Evolutionary conservation across 2,113 vertebrate species (phyloP).

Genomic region (Sceloporus tristichus): DNA sequence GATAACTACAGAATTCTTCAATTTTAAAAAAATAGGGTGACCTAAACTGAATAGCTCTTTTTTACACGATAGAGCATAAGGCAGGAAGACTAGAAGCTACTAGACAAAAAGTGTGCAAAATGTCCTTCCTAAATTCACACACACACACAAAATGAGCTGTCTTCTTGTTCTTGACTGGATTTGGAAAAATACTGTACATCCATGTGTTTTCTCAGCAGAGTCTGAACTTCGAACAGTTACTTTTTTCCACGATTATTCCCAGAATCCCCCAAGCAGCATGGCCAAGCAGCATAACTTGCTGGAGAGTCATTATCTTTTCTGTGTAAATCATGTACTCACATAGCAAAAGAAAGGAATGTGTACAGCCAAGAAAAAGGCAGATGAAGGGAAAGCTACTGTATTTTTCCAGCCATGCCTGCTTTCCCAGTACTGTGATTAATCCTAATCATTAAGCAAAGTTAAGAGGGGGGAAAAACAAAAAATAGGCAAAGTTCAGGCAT

Average conservation of each 20-base stretch:
- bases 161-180: not conserved
- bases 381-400: not conserved
- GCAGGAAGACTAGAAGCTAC: not conserved
- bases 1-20: too few relatives aligned
- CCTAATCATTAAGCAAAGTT: not conserved
- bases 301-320: not conserved
- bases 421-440: not conserved
- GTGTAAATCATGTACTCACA: not conserved
- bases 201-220: not conserved
- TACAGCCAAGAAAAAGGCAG: not conserved
- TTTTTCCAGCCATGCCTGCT: not conserved
- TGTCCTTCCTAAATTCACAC: too few relatives aligned
- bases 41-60: not conserved
- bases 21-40: not conserved
- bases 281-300: too few relatives aligned
- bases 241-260: too few relatives aligned
- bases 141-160: too few relatives aligned
- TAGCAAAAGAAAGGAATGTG: not conserved
- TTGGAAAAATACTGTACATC: not conserved
- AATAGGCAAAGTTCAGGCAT: not conserved
- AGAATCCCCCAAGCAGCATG: too few relatives aligned
- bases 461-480: not conserved
- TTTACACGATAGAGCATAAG: not conserved
- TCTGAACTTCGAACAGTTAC: too few relatives aligned
- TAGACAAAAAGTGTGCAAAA: not conserved